phyloP scores from a whole-genome alignment of 2,888 invertebrate genomes.

The Drosophila kuntzei region DNA sequence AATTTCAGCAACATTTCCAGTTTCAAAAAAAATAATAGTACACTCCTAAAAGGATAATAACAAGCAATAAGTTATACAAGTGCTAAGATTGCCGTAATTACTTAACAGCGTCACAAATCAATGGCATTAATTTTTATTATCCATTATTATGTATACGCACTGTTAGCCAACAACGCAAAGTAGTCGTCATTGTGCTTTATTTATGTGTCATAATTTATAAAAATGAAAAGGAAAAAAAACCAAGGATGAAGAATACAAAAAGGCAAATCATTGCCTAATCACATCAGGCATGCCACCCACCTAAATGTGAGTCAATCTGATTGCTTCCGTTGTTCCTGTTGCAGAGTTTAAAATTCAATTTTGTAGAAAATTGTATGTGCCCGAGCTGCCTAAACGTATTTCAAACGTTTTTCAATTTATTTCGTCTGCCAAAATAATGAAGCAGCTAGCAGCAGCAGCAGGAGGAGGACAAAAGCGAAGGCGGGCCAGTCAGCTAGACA shows the following conservation, averaged over 20 bases:
- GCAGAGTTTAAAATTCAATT: constrained; percentile 70
- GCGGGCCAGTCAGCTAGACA: constrained; percentile 21
- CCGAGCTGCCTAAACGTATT: constrained; percentile 67
- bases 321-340: constrained; percentile 62
- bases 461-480: neutral
- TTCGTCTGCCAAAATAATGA: constrained; percentile 70
- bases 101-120: constrained; percentile 12
- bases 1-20: no score
- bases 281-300: constrained; percentile 39
- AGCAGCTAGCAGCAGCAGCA: constrained; percentile 31
- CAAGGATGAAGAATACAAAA: constrained; percentile 6
- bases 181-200: constrained; percentile 44
- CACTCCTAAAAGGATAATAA: no score
- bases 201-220: constrained; percentile 47
- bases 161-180: constrained; percentile 26
- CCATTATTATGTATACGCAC: constrained; percentile 35
- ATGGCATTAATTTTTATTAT: constrained; percentile 12
- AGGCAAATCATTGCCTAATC: constrained; percentile 73
- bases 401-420: constrained; percentile 78
- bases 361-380: constrained; percentile 74
- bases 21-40: neutral
- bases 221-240: neutral
- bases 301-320: constrained; percentile 40
- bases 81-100: neutral
- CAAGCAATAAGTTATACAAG: no score